phyloP scores from a whole-genome alignment of 2,113 vertebrate species.

The Lipotes vexillifer region DNA sequence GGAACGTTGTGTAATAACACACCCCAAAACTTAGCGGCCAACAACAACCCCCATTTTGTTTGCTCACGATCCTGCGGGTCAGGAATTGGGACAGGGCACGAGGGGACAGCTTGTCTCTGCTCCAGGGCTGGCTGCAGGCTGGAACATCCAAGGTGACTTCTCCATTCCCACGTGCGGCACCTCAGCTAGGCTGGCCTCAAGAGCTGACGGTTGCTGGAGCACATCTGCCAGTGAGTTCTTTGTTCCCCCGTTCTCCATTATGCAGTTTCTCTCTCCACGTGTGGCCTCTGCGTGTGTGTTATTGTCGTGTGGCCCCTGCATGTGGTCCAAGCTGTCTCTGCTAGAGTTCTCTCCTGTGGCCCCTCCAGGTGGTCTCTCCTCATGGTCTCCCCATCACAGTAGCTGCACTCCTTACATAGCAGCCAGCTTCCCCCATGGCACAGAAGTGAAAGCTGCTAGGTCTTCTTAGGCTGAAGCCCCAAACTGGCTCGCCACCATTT shows the following conservation, averaged over 20 bases:
- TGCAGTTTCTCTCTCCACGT: neutral
- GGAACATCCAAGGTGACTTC: neutral
- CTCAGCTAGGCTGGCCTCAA: fast-evolving
- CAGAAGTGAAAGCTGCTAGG: too few species aligned
- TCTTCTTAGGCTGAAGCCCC: neutral
- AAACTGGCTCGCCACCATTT: neutral
- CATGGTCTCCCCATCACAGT: fast-evolving
- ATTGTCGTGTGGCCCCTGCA: neutral
- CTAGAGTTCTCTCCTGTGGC: neutral
- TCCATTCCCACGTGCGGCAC: fast-evolving
- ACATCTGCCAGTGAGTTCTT: neutral
- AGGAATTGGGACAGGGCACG: neutral
- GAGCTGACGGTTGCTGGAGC: neutral
- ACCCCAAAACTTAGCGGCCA: neutral
- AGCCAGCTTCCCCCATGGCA: neutral
- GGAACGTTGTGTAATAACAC: neutral
- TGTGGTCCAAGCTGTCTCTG: neutral
- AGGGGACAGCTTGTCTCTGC: neutral
- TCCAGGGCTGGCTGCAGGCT: neutral
- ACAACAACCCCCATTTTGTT: neutral
- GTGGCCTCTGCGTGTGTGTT: neutral
- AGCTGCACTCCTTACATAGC: neutral
- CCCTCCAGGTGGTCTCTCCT: neutral
- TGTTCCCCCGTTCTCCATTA: neutral
- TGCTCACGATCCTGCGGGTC: neutral